Conservation (phyloP, 2,797 vertebrate genomes). For the Catharus ustulatus region DNA sequence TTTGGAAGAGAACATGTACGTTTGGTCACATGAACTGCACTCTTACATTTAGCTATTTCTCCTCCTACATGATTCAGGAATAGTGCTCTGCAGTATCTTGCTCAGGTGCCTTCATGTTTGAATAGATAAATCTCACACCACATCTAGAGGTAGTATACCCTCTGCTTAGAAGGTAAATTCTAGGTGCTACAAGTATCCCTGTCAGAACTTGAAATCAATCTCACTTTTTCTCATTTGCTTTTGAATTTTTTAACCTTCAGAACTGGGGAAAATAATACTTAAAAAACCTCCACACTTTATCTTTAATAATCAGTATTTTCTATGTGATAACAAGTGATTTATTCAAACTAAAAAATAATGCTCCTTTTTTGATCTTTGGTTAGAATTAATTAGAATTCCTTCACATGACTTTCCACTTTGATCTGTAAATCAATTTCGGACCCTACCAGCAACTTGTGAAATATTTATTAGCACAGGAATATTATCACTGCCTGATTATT, state of each 20-base stretch:
- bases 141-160: neutral
- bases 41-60: neutral
- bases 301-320: neutral
- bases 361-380: neutral
- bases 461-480: constrained; percentile 39
- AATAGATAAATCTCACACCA: neutral
- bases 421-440: constrained; percentile 42
- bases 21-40: constrained; percentile 2
- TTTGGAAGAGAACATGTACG: constrained; percentile 34
- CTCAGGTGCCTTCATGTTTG: neutral
- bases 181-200: neutral
- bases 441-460: constrained; percentile 21
- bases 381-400: constrained; percentile 8
- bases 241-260: neutral
- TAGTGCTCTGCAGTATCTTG: neutral
- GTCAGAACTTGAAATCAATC: neutral
- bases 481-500: constrained; percentile 39
- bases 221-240: neutral
- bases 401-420: constrained; percentile 17
- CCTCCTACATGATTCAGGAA: constrained; percentile 1
- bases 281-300: neutral
- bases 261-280: neutral
- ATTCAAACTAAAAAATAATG: neutral
- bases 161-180: neutral
- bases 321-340: neutral